Base-by-base conservation (phyloP, 2,888 invertebrate genomes). In the Melanchra persicariae region DNA sequence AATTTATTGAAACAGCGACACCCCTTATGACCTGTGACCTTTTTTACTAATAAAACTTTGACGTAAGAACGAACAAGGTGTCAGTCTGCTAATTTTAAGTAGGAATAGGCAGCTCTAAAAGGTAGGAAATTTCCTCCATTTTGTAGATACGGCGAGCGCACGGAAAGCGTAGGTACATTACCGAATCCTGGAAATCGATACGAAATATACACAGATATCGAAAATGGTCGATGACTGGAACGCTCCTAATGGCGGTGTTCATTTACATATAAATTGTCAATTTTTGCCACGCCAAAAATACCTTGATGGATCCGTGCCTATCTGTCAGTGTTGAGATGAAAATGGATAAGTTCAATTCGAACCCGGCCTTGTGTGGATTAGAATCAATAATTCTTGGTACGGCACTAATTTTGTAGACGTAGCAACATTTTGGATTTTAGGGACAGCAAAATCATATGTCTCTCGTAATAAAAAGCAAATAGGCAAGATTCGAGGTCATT, bases 1-100 rank as follows among this genome's bases (percentile, higher is more conserved):
- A 88, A 87, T 81, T 86, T 82, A 87, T 88, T 87, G 82, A 82
- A 61, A 89, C 85, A 82, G 81, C 87, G 85, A 83, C 91, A 91
- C 80, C 79, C 77, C 79, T 69, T 64, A 82, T 84, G 86, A 87
- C 88, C 86, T 89, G 79, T 84, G 87, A 88, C 88, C 87, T 90
- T 87, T 87, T 76, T 74, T 81, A 78, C 59, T 61, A 69, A 78
- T 85, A 79, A 55, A 71, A 75, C 22, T 77, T 76, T 65, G 64
- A 77, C 66, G 70, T 80, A 65, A 63, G 68, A 74, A 70, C 54
- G 76, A 82, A 72, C 64, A 67, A 75, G 58, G 72, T 76, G 65
- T 77, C 60, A 69, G 15, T 51, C 59, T 64, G 74, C 58, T 61
- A 66, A 74, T 69, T 73, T 57, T 61, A 67, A 26, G 59, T 40